These are phyloP conservation scores for Neocrepidodera transversa DNA, from an alignment of 2,888 invertebrate genomes.

Conservation along the genomic window DNA sequence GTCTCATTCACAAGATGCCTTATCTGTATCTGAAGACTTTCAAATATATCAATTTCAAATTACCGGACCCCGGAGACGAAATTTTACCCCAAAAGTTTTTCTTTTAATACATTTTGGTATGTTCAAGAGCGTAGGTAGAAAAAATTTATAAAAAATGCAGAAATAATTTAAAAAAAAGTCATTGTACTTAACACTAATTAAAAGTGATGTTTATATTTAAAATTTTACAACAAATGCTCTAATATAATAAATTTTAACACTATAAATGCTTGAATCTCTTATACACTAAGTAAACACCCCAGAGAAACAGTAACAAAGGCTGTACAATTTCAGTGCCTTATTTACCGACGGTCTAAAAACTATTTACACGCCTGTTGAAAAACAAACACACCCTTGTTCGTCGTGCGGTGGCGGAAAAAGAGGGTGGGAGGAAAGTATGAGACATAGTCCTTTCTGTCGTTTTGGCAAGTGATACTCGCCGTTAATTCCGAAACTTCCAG, in stretches of 20 bases:
- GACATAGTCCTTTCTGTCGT: slow-evolving; percentile 7
- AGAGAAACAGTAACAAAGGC: background rate
- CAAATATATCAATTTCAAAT: slow-evolving; percentile 33
- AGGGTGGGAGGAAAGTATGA: background rate
- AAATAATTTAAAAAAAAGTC: too few relatives aligned
- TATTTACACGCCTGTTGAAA: slow-evolving; percentile 16
- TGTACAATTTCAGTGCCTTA: slow-evolving; percentile 4
- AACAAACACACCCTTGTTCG: slow-evolving; percentile 17
- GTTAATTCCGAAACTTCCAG: slow-evolving; percentile 3
- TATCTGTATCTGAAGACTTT: slow-evolving; percentile 30
- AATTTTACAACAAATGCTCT: too few relatives aligned
- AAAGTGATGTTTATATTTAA: too few relatives aligned
- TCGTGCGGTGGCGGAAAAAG: background rate
- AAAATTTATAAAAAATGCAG: too few relatives aligned
- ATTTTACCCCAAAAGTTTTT: background rate
- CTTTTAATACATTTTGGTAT: too few relatives aligned
- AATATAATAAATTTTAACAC: too few relatives aligned
- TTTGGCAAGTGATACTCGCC: slow-evolving; percentile 2
- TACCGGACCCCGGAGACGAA: background rate
- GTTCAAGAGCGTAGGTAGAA: too few relatives aligned
- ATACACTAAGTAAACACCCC: too few relatives aligned
- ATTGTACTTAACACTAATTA: too few relatives aligned
- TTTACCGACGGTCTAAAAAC: slow-evolving; percentile 16
- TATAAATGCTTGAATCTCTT: too few relatives aligned
- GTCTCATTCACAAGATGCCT: slow-evolving; percentile 24